These are phyloP conservation scores for Danionella dracula DNA, from an alignment of 2,797 vertebrate species.

Conservation along the genomic window DNA sequence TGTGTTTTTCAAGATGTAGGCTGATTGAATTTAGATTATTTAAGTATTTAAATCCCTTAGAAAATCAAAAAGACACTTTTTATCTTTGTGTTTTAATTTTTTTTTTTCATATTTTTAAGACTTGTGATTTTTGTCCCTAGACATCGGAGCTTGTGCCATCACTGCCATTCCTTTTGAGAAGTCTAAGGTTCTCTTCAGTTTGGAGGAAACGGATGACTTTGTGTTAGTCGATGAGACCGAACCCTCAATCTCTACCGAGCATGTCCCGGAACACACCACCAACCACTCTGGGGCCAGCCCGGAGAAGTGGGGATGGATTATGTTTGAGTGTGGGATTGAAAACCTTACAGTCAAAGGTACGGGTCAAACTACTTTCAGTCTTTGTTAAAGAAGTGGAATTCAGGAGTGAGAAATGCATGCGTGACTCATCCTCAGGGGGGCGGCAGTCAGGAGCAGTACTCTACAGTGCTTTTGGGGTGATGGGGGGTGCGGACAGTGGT, in stretches of 20 bases:
- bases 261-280: conserved; percentile 54
- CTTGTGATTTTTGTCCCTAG: conserved; percentile 55
- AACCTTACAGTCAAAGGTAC: conserved; percentile 95
- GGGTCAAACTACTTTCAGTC: not conserved
- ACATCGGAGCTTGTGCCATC: conserved; percentile 90
- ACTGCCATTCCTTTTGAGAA: conserved; percentile 98
- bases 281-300: conserved; percentile 76
- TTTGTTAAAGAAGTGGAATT: not conserved
- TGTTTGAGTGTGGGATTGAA: conserved; percentile 98
- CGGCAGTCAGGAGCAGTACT: conserved; percentile 91
- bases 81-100: not conserved
- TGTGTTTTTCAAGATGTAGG: too few species aligned
- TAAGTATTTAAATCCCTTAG: too few species aligned
- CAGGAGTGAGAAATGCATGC: not conserved
- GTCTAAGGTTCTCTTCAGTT: conserved; percentile 95
- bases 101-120: not conserved
- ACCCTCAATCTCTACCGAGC: conserved; percentile 68
- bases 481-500: conserved; percentile 75
- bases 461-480: conserved; percentile 84
- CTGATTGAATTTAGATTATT: too few species aligned
- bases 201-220: conserved; percentile 94
- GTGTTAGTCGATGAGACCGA: conserved; percentile 90
- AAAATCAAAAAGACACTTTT: too few species aligned
- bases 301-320: conserved; percentile 99
- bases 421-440: conserved; percentile 71